Percentiles rank a stretch among this genome's conserved stretches.
Conservation (phyloP, 2,797 vertebrate genomes). For the Pangasius djambal region DNA sequence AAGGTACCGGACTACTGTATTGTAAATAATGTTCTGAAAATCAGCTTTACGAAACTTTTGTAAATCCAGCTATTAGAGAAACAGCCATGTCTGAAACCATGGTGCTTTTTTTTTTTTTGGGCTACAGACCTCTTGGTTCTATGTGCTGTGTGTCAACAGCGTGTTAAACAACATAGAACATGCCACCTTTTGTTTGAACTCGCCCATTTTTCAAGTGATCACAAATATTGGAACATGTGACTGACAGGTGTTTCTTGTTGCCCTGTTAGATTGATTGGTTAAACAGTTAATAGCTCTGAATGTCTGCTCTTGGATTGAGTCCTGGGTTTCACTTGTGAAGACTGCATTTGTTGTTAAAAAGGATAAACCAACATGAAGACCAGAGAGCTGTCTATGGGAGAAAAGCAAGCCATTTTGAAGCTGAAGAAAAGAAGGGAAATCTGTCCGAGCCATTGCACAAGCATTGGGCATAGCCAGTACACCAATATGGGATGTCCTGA, state of each 20-base stretch:
- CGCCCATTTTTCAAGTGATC: too few relatives aligned
- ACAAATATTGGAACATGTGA: too few relatives aligned
- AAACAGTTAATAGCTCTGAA: too few relatives aligned
- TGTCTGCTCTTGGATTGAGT: too few relatives aligned
- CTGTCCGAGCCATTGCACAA: not conserved
- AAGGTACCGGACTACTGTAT: constrained; percentile 71
- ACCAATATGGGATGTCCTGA: not conserved
- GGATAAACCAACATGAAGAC: too few relatives aligned
- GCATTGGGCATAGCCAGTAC: not conserved
- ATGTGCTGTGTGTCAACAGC: not conserved
- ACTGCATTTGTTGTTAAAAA: too few relatives aligned
- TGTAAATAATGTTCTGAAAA: not conserved
- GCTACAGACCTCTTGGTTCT: not conserved
- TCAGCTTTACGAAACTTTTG: not conserved
- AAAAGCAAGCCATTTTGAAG: not conserved
- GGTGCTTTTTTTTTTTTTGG: not conserved
- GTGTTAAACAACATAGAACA: not conserved
- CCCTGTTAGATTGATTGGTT: too few relatives aligned
- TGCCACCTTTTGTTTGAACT: not conserved
- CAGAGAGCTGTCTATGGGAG: not conserved
- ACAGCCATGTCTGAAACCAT: not conserved
- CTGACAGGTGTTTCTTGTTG: too few relatives aligned
- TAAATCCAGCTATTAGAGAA: too few relatives aligned
- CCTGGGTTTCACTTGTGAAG: too few relatives aligned
- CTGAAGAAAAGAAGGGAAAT: not conserved